These are phyloP conservation scores for Thalassarche chlororhynchos DNA, from an alignment of 2,113 vertebrate species.

Conservation along the genomic window DNA sequence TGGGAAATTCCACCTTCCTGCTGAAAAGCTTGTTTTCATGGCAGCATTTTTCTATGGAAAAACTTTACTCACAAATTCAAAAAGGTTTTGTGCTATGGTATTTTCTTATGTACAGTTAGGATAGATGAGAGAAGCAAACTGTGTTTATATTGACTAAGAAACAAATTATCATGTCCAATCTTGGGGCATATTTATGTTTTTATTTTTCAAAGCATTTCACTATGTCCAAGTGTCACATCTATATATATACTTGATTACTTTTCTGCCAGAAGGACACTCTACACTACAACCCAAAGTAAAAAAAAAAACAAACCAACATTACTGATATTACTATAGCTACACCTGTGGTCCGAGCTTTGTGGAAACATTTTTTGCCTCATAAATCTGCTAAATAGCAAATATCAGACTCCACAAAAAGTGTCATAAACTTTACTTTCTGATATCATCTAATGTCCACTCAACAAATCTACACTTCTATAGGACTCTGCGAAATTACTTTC, in stretches of 20 bases:
- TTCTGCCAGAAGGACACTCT: not conserved
- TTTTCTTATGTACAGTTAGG: not conserved
- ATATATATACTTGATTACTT: slow-evolving; percentile 1
- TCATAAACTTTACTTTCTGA: slow-evolving; percentile 3
- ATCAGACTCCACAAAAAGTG: not conserved
- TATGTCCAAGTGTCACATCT: not conserved
- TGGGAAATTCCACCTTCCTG: not conserved
- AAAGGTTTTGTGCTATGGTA: not conserved
- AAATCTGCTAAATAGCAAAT: not conserved
- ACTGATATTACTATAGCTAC: not conserved
- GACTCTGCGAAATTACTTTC: not conserved
- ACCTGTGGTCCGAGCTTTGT: not conserved
- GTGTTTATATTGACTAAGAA: not conserved
- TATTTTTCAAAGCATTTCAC: not conserved
- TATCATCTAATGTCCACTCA: not conserved
- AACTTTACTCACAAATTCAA: not conserved
- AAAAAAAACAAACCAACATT: not conserved
- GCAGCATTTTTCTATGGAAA: not conserved
- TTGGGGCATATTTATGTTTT: not conserved
- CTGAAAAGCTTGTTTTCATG: not conserved
- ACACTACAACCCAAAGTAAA: not conserved
- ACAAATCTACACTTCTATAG: not conserved
- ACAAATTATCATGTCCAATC: not conserved
- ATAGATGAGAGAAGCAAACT: not conserved
- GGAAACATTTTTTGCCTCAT: not conserved